Percentiles rank a stretch among this genome's conserved stretches.
These are phyloP conservation scores for Columbina picui DNA, from an alignment of 2,113 vertebrate genomes.

Conservation along the genomic window DNA sequence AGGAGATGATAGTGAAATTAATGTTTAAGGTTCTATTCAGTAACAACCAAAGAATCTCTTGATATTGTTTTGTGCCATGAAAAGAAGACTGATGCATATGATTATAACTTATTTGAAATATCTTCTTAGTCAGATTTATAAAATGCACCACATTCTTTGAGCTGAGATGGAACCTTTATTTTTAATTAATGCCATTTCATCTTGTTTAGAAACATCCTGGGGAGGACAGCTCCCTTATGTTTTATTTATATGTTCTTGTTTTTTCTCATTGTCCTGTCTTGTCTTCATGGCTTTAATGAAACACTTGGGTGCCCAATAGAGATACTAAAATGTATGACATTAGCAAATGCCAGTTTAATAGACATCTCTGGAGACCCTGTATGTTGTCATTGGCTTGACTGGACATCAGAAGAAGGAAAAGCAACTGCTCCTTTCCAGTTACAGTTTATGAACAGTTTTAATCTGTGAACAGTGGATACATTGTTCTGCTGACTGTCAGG, in stretches of 20 bases:
- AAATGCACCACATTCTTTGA: neutral
- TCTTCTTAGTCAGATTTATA: neutral
- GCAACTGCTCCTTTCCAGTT: neutral
- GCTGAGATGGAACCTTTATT: neutral
- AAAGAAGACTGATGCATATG: neutral
- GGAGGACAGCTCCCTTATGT: neutral
- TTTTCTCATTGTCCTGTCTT: neutral
- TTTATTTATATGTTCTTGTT: neutral
- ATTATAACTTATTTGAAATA: neutral
- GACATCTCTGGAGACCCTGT: neutral
- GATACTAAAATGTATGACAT: conserved; percentile 33
- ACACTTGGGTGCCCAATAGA: neutral
- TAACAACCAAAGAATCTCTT: neutral
- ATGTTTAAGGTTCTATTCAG: neutral
- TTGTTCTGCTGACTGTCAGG: neutral
- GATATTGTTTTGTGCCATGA: neutral
- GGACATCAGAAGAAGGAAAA: conserved; percentile 19
- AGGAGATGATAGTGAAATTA: neutral
- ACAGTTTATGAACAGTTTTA: neutral
- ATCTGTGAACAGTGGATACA: neutral
- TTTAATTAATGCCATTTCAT: neutral
- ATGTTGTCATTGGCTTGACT: neutral
- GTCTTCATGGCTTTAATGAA: neutral
- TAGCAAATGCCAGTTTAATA: conserved; percentile 51
- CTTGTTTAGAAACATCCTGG: neutral